Evolutionary conservation across 2,797 vertebrate genomes (phyloP), one percentile per base, ranked within the genome.

Genomic region (Lutjanus argentimaculatus): DNA sequence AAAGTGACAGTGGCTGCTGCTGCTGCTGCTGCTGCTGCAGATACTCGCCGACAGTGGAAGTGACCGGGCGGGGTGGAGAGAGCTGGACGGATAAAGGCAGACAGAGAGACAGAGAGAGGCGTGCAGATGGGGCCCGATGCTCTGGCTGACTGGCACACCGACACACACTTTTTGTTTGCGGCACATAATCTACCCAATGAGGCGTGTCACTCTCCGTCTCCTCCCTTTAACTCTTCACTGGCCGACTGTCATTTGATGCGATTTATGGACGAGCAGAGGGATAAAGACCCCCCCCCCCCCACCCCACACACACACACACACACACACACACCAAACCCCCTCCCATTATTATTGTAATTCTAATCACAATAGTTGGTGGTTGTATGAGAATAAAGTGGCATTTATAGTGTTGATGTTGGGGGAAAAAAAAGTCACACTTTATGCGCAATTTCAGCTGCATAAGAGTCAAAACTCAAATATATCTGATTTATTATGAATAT

Each of bases 151-250:
- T 97, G 97, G 95, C 97, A 96, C 96, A 94, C 96, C 96, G 96
- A 96, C 97, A 96, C 97, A 97, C 97, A 98, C 97, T 97, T 99
- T 99, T 99, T 99, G 98, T 99, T 97, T 97, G 97, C 97, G 89
- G 96, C 97, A 97, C 97, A 97, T 98, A 97, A 98, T 98, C 97
- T 97, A 96, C 96, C 97, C 97, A 98, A 98, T 99, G 98, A 99
- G 98, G 98, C 98, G 97, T 98, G 97, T 97, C 97, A 96, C 96
- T 96, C 95, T 93, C 90, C 95, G 96, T 96, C 97, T 97, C 97
- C 97, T 96, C 97, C 97, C 96, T 95, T 99, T 99, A 99, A 98
- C 98, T 96, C 97, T 96, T 98, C 95, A 90, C 91, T 93, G 87
- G 59, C 95, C 94, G 93, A 89, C 86, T 88, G 91, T 88, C 91